Evolutionary conservation across 2,888 invertebrate species (phyloP).

Genomic region (Eupeodes latifasciatus): DNA sequence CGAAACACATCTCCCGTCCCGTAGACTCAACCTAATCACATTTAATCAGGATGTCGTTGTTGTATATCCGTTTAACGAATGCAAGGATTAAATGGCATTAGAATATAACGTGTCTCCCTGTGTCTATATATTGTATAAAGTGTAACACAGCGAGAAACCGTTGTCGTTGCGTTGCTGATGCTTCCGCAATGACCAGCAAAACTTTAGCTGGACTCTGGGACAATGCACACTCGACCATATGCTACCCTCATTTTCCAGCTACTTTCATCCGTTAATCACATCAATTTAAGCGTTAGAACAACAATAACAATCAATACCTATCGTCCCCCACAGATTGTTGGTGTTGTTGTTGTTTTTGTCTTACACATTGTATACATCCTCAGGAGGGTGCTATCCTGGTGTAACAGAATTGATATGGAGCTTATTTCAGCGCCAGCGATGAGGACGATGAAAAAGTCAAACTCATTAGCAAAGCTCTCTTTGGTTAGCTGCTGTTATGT

Average conservation of each 20-base stretch:
- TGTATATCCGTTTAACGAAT: slow-evolving; percentile 71
- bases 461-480: slow-evolving; percentile 75
- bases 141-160: slow-evolving; percentile 19
- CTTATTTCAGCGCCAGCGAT: slow-evolving; percentile 43
- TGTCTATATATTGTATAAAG: slow-evolving; percentile 30
- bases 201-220: slow-evolving; percentile 57
- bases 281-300: slow-evolving; percentile 72
- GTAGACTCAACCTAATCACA: slow-evolving; percentile 59
- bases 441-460: slow-evolving; percentile 68
- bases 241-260: slow-evolving; percentile 73
- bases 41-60: slow-evolving; percentile 72
- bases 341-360: slow-evolving; percentile 25
- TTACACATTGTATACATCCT: not conserved
- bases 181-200: slow-evolving; percentile 72
- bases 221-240: slow-evolving; percentile 62
- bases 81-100: slow-evolving; percentile 74
- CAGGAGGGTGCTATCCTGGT: slow-evolving; percentile 32
- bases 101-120: slow-evolving; percentile 33
- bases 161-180: slow-evolving; percentile 55
- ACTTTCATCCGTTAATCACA: slow-evolving; percentile 75
- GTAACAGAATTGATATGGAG: slow-evolving; percentile 30
- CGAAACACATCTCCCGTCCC: not conserved
- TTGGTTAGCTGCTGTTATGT: slow-evolving; percentile 50
- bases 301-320: slow-evolving; percentile 73
- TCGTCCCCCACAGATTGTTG: slow-evolving; percentile 47